Conservation (phyloP, 2,113 vertebrate genomes). For the Aplodontia rufa region DNA sequence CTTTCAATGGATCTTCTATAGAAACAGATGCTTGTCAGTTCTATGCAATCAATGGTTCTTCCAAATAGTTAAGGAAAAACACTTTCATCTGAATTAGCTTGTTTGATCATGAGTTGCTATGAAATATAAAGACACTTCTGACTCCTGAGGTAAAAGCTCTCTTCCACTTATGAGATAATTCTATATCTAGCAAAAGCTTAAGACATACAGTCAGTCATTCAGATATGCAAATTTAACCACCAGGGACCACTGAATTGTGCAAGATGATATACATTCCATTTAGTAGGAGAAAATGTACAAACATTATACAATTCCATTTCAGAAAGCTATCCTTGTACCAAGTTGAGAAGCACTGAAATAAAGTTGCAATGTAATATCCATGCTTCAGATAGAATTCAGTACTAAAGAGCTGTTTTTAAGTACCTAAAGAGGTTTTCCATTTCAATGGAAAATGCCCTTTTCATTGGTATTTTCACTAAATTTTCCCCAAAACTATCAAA, state of each 20-base stretch:
- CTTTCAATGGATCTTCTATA: conserved; percentile 38
- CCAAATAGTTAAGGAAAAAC: conserved; percentile 36
- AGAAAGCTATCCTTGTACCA: conserved; percentile 42
- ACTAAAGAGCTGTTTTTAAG: conserved; percentile 58
- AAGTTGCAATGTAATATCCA: conserved; percentile 54
- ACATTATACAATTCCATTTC: conserved; percentile 59
- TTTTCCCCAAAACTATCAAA: conserved; percentile 64
- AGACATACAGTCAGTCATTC: conserved; percentile 54
- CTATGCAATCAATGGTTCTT: not conserved
- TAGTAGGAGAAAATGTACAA: conserved; percentile 57
- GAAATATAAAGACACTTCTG: conserved; percentile 65
- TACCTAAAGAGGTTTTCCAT: conserved; percentile 27
- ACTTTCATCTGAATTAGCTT: conserved; percentile 68
- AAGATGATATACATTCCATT: conserved; percentile 64
- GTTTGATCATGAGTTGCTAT: conserved; percentile 61
- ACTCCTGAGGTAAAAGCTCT: conserved; percentile 71
- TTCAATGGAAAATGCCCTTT: conserved; percentile 65
- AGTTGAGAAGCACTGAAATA: conserved; percentile 50
- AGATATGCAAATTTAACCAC: conserved; percentile 66
- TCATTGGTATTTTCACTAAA: conserved; percentile 32
- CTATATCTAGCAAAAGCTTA: conserved; percentile 35
- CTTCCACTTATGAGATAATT: conserved; percentile 60
- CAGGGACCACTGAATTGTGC: conserved; percentile 70
- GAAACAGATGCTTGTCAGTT: not conserved
- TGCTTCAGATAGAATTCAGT: conserved; percentile 9